These are phyloP conservation scores for Turritopsis dohrnii DNA, from an alignment of 30 jellyfish, hydroid and myxozoan species.

Conservation along the genomic window DNA sequence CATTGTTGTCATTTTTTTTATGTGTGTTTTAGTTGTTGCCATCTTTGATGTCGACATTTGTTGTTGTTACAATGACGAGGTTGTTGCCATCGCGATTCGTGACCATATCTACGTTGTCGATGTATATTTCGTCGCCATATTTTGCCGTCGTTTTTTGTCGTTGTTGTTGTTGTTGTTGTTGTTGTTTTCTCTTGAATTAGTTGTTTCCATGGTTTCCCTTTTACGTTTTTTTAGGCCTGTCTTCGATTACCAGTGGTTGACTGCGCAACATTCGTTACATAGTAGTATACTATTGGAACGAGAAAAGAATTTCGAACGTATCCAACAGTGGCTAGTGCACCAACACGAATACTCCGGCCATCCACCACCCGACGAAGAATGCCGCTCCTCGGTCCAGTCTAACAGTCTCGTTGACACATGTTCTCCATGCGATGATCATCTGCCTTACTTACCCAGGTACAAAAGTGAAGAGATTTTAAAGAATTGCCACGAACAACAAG, in stretches of 20 bases:
- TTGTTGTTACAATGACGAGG: too few relatives aligned
- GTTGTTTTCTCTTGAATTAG: neutral
- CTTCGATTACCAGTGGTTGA: conserved; percentile 1
- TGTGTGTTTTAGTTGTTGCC: neutral
- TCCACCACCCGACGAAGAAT: conserved; percentile 37
- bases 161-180: neutral
- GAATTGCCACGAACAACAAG: neutral
- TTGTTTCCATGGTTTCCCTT: neutral
- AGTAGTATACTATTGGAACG: neutral
- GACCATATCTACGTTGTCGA: too few relatives aligned
- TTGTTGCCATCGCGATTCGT: too few relatives aligned
- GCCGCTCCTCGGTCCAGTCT: conserved; percentile 15
- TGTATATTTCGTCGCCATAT: too few relatives aligned
- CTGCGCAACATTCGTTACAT: neutral
- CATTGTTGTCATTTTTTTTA: neutral
- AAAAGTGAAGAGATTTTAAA: neutral
- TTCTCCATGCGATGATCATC: neutral
- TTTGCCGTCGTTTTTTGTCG: too few relatives aligned
- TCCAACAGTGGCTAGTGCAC: conserved; percentile 26
- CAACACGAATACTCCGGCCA: conserved; percentile 30
- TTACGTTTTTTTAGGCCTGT: neutral
- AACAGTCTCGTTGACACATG: conserved; percentile 11
- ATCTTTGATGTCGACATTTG: too few relatives aligned
- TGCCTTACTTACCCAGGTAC: neutral
- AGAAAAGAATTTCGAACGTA: conserved; percentile 24